These are phyloP conservation scores for Tribolium madens DNA, from an alignment of 1,140 invertebrate genomes.

Conservation along the genomic window DNA sequence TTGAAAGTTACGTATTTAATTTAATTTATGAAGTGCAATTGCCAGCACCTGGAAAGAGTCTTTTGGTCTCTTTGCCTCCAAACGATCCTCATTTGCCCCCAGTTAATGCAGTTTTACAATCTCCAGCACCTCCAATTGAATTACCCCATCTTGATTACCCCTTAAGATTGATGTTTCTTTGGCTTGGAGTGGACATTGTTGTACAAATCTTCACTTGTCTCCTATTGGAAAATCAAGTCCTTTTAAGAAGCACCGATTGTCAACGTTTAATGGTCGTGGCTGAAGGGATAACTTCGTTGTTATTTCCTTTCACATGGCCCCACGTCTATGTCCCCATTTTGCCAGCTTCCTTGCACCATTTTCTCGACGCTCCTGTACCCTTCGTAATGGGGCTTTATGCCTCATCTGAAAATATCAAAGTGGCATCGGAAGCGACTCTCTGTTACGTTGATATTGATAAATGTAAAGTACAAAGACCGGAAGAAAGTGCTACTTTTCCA, in stretches of 20 bases:
- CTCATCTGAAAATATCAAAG: slow-evolving; percentile 66
- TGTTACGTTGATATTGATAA: slow-evolving; percentile 98
- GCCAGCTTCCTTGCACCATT: slow-evolving; percentile 94
- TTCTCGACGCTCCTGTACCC: slow-evolving; percentile 98
- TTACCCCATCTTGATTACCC: slow-evolving; percentile 95
- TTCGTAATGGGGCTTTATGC: slow-evolving; percentile 93
- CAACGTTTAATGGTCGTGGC: slow-evolving; percentile 97
- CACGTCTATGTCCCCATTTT: slow-evolving; percentile 99
- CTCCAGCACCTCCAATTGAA: slow-evolving; percentile 80
- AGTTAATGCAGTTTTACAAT: slow-evolving; percentile 77
- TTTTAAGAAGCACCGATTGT: slow-evolving; percentile 93
- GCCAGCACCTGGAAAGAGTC: slow-evolving; percentile 86
- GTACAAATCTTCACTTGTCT: slow-evolving; percentile 96
- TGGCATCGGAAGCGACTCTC: slow-evolving; percentile 83
- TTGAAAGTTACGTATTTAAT: slow-evolving; percentile 96
- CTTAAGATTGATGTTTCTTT: slow-evolving; percentile 86
- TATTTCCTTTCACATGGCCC: slow-evolving; percentile 97
- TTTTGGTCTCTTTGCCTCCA: slow-evolving; percentile 85
- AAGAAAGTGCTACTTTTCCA: slow-evolving; percentile 95
- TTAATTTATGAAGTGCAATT: slow-evolving; percentile 92
- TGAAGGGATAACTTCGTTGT: slow-evolving; percentile 89
- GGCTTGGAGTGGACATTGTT: slow-evolving; percentile 90
- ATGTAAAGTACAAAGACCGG: slow-evolving; percentile 90
- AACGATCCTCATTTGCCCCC: slow-evolving; percentile 78
- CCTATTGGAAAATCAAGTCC: slow-evolving; percentile 95